Evolutionary conservation across 2,113 vertebrate genomes (phyloP).

Genomic region (Australoheros scitulus): DNA sequence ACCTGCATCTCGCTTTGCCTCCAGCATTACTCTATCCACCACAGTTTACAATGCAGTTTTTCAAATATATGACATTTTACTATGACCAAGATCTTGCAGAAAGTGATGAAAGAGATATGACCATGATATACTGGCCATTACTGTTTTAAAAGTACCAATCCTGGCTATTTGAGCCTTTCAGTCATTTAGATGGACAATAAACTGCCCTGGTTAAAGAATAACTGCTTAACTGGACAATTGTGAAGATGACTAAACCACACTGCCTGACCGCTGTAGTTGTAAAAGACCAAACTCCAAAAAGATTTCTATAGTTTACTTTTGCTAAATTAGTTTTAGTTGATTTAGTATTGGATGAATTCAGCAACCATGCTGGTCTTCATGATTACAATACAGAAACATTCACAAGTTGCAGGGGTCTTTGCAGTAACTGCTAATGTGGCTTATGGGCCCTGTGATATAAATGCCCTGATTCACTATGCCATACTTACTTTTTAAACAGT

Average conservation of each 20-base stretch:
- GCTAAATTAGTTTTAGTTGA: neutral
- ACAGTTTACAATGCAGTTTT: neutral
- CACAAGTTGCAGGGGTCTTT: neutral
- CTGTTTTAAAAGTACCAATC: slow-evolving; percentile 1
- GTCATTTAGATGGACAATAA: neutral
- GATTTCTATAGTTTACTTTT: neutral
- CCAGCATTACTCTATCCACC: neutral
- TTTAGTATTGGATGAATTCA: neutral
- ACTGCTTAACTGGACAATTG: neutral
- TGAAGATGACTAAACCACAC: neutral
- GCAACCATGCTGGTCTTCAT: neutral
- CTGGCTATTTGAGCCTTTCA: neutral
- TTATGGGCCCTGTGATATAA: too few species aligned
- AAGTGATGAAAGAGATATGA: neutral
- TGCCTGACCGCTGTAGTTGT: neutral
- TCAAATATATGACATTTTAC: neutral
- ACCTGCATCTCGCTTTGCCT: neutral
- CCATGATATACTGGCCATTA: too few species aligned
- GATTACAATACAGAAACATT: neutral
- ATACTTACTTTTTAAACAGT: neutral
- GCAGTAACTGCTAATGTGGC: neutral
- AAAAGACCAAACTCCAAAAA: neutral
- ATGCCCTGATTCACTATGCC: neutral
- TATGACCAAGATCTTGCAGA: neutral
- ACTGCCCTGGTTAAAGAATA: neutral